Base-by-base conservation (phyloP, 2,113 vertebrate genomes). In the Thryonomys swinderianus region DNA sequence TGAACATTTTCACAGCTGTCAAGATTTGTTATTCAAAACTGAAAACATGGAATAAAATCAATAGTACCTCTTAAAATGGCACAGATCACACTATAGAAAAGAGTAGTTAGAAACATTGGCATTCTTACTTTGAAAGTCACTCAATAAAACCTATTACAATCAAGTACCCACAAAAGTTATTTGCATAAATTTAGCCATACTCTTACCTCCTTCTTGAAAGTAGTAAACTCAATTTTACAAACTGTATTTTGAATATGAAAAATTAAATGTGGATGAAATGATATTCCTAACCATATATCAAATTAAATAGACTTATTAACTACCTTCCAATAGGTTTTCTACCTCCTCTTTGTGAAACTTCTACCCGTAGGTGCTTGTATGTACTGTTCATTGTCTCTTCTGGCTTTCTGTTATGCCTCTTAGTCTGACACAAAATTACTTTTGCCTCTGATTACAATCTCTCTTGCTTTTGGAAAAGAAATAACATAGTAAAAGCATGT, bases 111-210 rank as follows among this genome's bases (percentile, higher is more conserved):
- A 85, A 95, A 88, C 37, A 74, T 16, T 90, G 45, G 23, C 23
- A 95, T 79, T 27, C 25, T 89, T 78, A 61, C 40, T 83, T 91
- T 94, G 48, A 96, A 88, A 79, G 79, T 55, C 40, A 79, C 4
- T 79, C 13, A 73, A 85, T 74, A 66, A 95, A 80, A 76, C 10
- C 51, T 66, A 51, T 85, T 88, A 93, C 85, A 84, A 62, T 80
- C 69, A 93, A 96, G 34, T 84, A 34, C 4, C 42, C 90, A 7
- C n/a, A 86, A 93, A 86, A 8, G 51, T 92, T 37, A 51, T 21
- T 61, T 69, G 27, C 17, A 94, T 79, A 92, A 93, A 76, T 76
- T 82, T 88, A 84, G 16, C 34, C 10, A 61, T 48, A 84, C 27
- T 25, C 32, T 71, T 45, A 84, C 53, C 53, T 55, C 14, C 14